Conservation (phyloP, 2,113 vertebrate genomes). For the Aptenodytes patagonicus region DNA sequence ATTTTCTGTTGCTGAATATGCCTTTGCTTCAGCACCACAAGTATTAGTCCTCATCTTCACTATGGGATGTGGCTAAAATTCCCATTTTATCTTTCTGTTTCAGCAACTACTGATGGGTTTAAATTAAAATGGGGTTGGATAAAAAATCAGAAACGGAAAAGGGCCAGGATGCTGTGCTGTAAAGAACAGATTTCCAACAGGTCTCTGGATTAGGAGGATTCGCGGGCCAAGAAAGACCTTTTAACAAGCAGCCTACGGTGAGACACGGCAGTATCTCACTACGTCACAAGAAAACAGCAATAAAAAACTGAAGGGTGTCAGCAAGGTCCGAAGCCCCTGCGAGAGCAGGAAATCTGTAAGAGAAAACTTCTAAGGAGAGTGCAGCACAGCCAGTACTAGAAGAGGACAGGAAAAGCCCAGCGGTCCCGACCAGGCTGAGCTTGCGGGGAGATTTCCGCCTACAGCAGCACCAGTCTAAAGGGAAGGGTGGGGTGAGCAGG, state of each 20-base stretch:
- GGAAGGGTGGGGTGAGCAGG: not conserved
- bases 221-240: not conserved
- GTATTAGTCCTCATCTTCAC: not conserved
- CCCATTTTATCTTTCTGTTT: not conserved
- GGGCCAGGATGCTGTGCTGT: not conserved
- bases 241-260: not conserved
- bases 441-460: fast-evolving
- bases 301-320: not conserved
- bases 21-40: not conserved
- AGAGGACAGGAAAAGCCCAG: not conserved
- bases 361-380: not conserved
- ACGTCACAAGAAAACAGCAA: not conserved
- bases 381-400: not conserved
- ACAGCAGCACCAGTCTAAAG: not conserved
- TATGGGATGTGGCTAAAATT: not conserved
- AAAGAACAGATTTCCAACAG: not conserved
- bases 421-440: fast-evolving
- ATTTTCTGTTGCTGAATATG: not conserved
- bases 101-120: not conserved
- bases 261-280: not conserved
- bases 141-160: not conserved
- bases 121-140: not conserved
- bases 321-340: not conserved
- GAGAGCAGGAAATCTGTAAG: not conserved
- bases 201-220: not conserved